These are phyloP conservation scores for Channallabes apus DNA, from an alignment of 2,797 vertebrate species.

Conservation along the genomic window DNA sequence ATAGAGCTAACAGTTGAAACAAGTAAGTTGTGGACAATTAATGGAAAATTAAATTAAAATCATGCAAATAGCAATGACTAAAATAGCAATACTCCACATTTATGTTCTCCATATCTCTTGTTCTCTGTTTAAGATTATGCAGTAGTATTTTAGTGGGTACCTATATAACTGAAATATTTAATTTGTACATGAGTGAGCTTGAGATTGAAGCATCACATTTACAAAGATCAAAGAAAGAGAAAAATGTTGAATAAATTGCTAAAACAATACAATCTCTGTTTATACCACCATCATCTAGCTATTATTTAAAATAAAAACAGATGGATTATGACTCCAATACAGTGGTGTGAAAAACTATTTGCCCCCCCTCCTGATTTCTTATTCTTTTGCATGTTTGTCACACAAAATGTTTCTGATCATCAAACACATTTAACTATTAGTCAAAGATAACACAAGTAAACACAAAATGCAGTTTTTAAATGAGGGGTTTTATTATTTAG, in stretches of 20 bases:
- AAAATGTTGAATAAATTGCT: not conserved
- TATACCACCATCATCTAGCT: not conserved
- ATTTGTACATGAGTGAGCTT: not conserved
- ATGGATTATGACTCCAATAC: not conserved
- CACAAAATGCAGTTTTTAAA: no score
- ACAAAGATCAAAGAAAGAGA: not conserved
- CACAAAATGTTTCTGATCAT: no score
- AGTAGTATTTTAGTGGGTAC: not conserved
- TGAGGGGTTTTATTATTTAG: no score
- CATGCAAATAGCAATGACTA: constrained; percentile 12
- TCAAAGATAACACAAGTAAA: no score
- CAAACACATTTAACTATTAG: no score
- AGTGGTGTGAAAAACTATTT: no score
- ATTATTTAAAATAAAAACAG: not conserved
- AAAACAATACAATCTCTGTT: not conserved
- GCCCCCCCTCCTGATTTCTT: no score
- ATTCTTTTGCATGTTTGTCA: no score
- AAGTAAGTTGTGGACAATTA: constrained; percentile 39
- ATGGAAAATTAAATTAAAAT: no score
- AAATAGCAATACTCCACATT: not conserved
- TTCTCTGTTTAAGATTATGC: not conserved
- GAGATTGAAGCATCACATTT: not conserved
- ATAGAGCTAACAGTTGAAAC: constrained; percentile 33
- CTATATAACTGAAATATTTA: not conserved
- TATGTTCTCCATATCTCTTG: not conserved